Base-by-base conservation (phyloP, 2,113 vertebrate genomes). In the Cricetomys ansorgei region DNA sequence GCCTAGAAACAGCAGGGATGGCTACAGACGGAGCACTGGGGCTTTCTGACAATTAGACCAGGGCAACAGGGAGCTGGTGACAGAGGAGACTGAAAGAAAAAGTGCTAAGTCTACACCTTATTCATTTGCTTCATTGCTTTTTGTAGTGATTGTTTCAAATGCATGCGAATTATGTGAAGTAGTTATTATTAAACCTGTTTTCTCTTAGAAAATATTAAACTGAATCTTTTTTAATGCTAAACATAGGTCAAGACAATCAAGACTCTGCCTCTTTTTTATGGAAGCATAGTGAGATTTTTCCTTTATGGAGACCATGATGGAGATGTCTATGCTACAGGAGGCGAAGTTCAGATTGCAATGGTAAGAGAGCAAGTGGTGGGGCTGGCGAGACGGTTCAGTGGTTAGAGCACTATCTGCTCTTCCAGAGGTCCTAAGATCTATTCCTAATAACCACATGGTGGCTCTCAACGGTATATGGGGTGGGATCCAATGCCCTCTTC, bases 321-420 rank as follows among this genome's bases (percentile, higher is more conserved):
- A 1, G 99, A 99, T 93, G 97, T 99, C n/a, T 99, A 98, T 98
- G 99, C 99, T 89, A 99, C 99, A 2, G 99, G 99, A 95, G 99
- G 99, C 97, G 97, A 99, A 13, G 99, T 99, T 94, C 98, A 99
- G 15, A 97, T 99, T 95, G 95, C 97, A 95, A 94, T 99, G 99
- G 99, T 99, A 98, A 99, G 99, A 94, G 3, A n/a, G n/a, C n/a
- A n/a, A n/a, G n/a, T n/a, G n/a, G n/a, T n/a, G n/a, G n/a, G n/a
- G n/a, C n/a, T n/a, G n/a, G n/a, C n/a, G n/a, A n/a, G n/a, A n/a
- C n/a, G n/a, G n/a, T n/a, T n/a, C n/a, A n/a, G n/a, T n/a, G n/a
- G n/a, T n/a, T n/a, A n/a, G n/a, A n/a, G n/a, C n/a, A n/a, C n/a
- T n/a, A n/a, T n/a, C n/a, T n/a, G n/a, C n/a, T n/a, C n/a, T n/a